These are phyloP conservation scores for Ischnura elegans DNA, from an alignment of 2,888 invertebrate genomes.

Conservation along the genomic window DNA sequence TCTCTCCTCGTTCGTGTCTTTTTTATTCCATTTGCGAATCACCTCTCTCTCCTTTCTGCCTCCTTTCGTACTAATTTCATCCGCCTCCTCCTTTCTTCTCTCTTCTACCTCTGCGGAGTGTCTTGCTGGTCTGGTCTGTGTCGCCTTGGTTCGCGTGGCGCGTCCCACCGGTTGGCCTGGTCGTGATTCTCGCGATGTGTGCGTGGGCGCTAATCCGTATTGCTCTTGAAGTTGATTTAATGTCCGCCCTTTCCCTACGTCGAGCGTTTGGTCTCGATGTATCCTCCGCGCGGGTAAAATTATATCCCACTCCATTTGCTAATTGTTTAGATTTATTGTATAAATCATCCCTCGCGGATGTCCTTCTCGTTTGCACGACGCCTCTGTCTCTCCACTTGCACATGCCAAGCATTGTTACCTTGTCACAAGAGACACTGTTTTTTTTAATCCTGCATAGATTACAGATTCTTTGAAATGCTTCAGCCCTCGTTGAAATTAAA, in stretches of 20 bases:
- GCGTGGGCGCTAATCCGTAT: constrained; percentile 1
- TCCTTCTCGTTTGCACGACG: not conserved
- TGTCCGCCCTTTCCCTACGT: not conserved
- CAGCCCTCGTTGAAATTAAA: no score
- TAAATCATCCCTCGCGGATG: not conserved
- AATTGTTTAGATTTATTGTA: not conserved
- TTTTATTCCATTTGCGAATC: constrained; percentile 12
- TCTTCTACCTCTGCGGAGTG: no score
- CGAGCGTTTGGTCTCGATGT: not conserved
- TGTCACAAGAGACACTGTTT: no score
- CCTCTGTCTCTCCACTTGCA: not conserved
- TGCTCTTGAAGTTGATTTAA: not conserved
- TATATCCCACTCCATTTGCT: not conserved
- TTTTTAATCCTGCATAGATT: no score
- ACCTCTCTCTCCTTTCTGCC: not conserved
- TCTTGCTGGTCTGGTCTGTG: no score
- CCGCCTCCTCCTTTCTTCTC: not conserved
- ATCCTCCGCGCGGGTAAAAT: not conserved
- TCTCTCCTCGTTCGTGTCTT: not conserved
- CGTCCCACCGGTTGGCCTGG: not conserved
- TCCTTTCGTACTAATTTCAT: not conserved
- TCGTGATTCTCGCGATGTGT: not conserved
- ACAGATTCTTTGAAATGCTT: no score
- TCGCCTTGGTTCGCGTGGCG: not conserved
- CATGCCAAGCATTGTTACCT: no score